These are phyloP conservation scores for Diarsia mendica DNA, from an alignment of 2,888 invertebrate genomes.

Conservation along the genomic window DNA sequence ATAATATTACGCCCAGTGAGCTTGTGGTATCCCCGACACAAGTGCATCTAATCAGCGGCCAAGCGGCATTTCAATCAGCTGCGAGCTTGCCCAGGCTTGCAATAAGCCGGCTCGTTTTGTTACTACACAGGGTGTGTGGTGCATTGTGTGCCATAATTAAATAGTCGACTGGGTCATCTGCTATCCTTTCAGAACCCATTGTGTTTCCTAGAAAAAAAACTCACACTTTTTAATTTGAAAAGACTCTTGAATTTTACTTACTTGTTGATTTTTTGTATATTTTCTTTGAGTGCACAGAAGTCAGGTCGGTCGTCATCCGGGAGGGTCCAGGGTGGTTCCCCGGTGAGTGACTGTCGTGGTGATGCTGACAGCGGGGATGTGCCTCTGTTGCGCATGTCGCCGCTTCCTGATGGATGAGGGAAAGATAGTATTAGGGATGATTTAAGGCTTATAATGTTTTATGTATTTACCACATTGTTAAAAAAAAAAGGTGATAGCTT, in stretches of 20 bases:
- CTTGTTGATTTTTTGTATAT: constrained; percentile 97
- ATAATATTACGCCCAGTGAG: background rate
- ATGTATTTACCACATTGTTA: too few relatives aligned
- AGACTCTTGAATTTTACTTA: constrained; percentile 76
- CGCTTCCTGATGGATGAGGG: constrained; percentile 75
- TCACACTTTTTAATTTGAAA: background rate
- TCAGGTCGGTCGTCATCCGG: constrained; percentile 97
- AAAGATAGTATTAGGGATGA: background rate
- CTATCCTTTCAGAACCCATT: too few relatives aligned
- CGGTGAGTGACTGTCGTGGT: constrained; percentile 87
- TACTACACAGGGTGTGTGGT: too few relatives aligned
- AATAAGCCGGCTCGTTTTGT: constrained; percentile 8
- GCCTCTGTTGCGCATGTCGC: constrained; percentile 87
- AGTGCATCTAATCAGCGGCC: constrained; percentile 42
- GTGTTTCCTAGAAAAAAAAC: too few relatives aligned
- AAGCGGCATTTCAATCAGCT: constrained; percentile 30
- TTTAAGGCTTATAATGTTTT: background rate
- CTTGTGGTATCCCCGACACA: background rate
- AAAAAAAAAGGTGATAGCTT: too few relatives aligned
- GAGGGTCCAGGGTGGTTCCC: constrained; percentile 92
- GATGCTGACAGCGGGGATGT: constrained; percentile 88
- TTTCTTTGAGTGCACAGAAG: constrained; percentile 96
- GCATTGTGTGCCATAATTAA: too few relatives aligned
- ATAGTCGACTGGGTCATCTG: too few relatives aligned
- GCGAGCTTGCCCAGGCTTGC: background rate